These are phyloP conservation scores for Otolemur crassicaudatus DNA, from an alignment of 2,797 vertebrate genomes.

Conservation along the genomic window DNA sequence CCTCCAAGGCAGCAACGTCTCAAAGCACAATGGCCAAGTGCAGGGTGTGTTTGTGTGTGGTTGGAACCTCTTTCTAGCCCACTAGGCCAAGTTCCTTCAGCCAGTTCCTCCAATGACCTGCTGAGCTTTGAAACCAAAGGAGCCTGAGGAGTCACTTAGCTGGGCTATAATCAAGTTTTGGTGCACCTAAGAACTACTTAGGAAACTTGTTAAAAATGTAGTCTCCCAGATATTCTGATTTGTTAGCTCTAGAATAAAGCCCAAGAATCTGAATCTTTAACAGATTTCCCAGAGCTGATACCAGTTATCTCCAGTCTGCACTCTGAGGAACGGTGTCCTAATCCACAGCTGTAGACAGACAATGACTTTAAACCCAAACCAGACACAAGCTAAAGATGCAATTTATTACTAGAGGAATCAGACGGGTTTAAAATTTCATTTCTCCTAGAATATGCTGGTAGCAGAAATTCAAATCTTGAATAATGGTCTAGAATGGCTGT, in stretches of 20 bases:
- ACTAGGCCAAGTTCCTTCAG: neutral
- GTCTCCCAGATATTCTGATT: neutral
- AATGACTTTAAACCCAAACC: neutral
- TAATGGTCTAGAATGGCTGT: neutral
- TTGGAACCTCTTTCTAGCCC: neutral
- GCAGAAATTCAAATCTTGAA: neutral
- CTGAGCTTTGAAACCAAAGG: neutral
- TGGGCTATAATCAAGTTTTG: neutral
- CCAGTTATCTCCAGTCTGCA: neutral
- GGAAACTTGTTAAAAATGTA: neutral
- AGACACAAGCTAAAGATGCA: neutral
- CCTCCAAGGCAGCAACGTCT: neutral
- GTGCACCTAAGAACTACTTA: neutral
- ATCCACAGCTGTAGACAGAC: neutral
- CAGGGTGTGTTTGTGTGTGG: neutral
- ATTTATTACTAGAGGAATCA: neutral
- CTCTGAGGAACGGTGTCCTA: neutral
- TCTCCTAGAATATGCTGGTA: neutral
- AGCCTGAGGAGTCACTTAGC: no score
- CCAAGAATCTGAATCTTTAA: neutral
- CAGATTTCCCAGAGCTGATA: neutral
- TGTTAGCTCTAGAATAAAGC: neutral
- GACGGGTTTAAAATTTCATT: neutral
- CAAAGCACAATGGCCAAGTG: neutral
- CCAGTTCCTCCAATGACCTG: no score